Percentiles rank a stretch among this genome's conserved stretches.
Conservation (phyloP, 1,140 invertebrate genomes). For the Heliconius melpomene region DNA sequence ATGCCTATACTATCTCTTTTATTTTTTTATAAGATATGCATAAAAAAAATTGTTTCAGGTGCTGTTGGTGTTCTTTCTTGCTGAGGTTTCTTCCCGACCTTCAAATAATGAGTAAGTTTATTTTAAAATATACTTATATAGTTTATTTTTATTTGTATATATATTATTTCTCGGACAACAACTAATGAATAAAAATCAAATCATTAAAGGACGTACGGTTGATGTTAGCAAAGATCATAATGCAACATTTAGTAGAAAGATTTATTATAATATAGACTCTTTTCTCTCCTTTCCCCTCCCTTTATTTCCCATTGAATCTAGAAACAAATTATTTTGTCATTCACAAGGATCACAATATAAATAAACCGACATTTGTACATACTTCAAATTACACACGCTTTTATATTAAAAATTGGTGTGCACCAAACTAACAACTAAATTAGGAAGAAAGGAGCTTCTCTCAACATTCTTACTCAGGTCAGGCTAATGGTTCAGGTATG, state of each 20-base stretch:
- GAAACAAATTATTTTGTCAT: not conserved
- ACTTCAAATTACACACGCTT: constrained; percentile 3
- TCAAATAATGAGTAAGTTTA: constrained; percentile 62
- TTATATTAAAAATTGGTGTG: constrained; percentile 19
- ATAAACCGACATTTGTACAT: constrained; percentile 13
- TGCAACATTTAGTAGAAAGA: no score
- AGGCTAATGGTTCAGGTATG: constrained; percentile 62
- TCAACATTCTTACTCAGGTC: constrained; percentile 3
- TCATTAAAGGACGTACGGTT: not conserved
- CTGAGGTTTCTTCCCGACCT: constrained; percentile 48
- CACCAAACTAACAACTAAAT: constrained; percentile 59
- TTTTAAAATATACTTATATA: not conserved
- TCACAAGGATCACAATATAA: not conserved
- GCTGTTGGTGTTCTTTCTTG: constrained; percentile 40
- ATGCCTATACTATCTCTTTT: not conserved
- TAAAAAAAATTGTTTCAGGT: constrained; percentile 40
- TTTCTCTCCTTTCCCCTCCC: not conserved
- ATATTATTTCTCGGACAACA: not conserved
- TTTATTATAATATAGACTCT: not conserved
- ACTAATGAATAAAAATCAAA: not conserved
- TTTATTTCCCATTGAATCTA: not conserved
- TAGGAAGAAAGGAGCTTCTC: constrained; percentile 23
- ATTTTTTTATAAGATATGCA: not conserved
- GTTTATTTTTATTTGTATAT: not conserved
- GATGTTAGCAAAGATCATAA: not conserved